Evolutionary conservation across 1,140 invertebrate genomes (phyloP), one percentile per base, ranked within the genome.

Genomic region (Parapsyche elsis): DNA sequence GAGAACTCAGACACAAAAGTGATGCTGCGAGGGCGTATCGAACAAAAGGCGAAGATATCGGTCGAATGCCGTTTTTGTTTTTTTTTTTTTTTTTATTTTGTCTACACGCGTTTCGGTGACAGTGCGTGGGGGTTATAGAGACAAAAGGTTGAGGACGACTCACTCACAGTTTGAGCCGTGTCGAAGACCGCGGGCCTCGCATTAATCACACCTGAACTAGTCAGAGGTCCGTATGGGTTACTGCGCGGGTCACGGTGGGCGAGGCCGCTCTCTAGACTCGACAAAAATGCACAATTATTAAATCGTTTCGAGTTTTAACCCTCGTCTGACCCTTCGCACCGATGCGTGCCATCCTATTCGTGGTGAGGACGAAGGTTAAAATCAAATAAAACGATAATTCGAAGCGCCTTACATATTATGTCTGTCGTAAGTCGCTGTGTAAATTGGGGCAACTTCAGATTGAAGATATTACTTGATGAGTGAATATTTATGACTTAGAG

Each of bases 231-330:
- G 57, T 9, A 61, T 19, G 57, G 21, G 57, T 61, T 61, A 53
- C 24, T 16, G 14, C 61, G 38, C 38, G 71, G 45, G 45, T 73
- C 71, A 16, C 16, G 71, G 71, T 73, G 71, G 71, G 71, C 71
- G 71, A 73, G 45, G 45, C 44, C 71, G 21, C 12, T 73, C 71
- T 73, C 71, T 73, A 73, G 44, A 53, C 16, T 53, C 49, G 49
- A 53, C 16, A 16, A 53, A 53, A 12, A 67, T 24, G 64, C 24
- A 12, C 64, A 67, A 67, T 12, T 24, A 67, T 12, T 26, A 14
- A 23, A 67, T 21, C 21, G 64, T 26, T 67, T 67, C 19, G 21
- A 67, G 14, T 23, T 26, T 67, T 67, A 30, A 67, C 64, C 16
- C 57, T 61, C 19, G 57, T 61, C 57, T 38, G 57, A 61, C 21